Evolutionary conservation across 2,797 vertebrate genomes (phyloP), one percentile per base, ranked within the genome.

Genomic region (Bradypus variegatus): DNA sequence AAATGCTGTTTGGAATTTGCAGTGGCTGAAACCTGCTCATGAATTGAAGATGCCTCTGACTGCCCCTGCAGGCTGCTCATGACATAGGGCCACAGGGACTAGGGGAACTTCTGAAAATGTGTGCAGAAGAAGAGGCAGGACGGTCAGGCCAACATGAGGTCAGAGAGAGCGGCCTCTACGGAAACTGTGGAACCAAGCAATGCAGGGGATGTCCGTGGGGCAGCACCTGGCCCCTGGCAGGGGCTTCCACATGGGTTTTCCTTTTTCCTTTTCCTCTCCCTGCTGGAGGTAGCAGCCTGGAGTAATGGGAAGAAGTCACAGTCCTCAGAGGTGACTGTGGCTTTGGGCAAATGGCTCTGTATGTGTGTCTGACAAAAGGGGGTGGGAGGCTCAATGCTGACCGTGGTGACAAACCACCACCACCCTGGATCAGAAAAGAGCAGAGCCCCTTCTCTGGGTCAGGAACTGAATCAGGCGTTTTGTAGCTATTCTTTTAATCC

Each of bases 1-100:
- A 87, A 93, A 95, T 94, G 93, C 88, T 92, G 72, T 84, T 90
- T 96, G 89, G 96, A 96, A 96, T 78, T 92, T 94, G 93, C 21
- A 67, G 38, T 76, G 45, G 25, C 69, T 95, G 89, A 90, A 69
- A 31, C 9, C 50, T 21, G 27, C 83, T 85, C 5, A 1, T 7
- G 65, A 95, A 69, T 83, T 27, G 60, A 25, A 33, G 10, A 15
- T 5, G 48, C 19, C 27, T 75, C 16, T 23, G 65, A 41, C 31
- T 4, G 4, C 6, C 70, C 64, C 41, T 45, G 45, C 27, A 10
- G n/a, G 64, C 36, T 65, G 21, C 75, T 64, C 21, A 1, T 8
- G 4, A 8, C 0, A 19, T 82, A 60, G 50, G 85, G 14, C 7
- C 36, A 2, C 2, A 29, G 4, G 48, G 23, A 5, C 18, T 4